These are phyloP conservation scores for Calameuta idolon DNA, from an alignment of 2,888 invertebrate genomes.

Conservation along the genomic window DNA sequence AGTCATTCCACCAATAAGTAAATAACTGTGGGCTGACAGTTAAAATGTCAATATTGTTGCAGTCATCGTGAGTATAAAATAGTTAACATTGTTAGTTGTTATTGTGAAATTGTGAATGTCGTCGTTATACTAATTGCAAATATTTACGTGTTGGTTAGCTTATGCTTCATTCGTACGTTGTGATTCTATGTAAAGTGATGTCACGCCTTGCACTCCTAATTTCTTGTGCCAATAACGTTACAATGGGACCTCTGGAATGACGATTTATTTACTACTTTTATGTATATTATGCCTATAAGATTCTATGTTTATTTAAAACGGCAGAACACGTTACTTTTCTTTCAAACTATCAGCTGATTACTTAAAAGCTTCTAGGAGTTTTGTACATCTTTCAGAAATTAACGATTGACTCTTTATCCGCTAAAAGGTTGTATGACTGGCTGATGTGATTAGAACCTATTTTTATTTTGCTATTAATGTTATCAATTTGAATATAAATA, in stretches of 20 bases:
- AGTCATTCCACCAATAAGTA: neutral
- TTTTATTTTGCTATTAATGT: neutral
- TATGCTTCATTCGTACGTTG: neutral
- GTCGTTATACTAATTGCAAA: neutral
- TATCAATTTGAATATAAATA: neutral
- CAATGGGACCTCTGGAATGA: neutral
- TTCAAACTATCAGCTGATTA: neutral
- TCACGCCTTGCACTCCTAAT: neutral
- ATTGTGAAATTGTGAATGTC: neutral
- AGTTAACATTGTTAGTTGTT: neutral
- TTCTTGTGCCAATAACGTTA: neutral
- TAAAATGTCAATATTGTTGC: neutral
- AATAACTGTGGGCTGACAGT: neutral
- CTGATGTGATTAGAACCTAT: neutral
- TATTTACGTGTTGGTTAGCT: neutral
- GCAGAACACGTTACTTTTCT: neutral
- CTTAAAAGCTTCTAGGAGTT: neutral
- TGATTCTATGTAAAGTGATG: neutral
- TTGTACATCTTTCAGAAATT: neutral
- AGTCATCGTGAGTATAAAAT: neutral
- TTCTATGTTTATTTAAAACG: neutral
- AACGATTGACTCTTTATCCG: neutral
- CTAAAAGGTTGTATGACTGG: neutral
- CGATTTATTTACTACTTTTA: neutral
- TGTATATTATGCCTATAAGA: neutral